These are phyloP conservation scores for Sinocyclocheilus anophthalmus DNA, from an alignment of 2,113 vertebrate genomes.

Conservation along the genomic window DNA sequence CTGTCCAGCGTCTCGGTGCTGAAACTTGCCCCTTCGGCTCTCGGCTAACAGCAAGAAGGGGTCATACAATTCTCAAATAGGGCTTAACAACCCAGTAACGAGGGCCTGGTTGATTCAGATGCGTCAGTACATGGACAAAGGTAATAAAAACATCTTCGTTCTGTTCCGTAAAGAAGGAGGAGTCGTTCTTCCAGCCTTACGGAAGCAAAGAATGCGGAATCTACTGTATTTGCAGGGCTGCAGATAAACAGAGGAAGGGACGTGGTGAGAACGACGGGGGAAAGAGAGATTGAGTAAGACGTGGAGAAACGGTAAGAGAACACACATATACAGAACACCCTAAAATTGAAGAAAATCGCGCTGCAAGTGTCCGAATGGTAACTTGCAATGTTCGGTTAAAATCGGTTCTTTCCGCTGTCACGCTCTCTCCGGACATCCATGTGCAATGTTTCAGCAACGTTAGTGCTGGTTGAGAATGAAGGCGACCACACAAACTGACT, in stretches of 20 bases:
- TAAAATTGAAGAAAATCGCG: background rate
- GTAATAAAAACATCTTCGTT: constrained; percentile 32
- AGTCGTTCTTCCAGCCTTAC: constrained; percentile 50
- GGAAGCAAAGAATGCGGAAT: constrained; percentile 67
- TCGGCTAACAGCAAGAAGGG: background rate
- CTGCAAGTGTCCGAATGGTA: constrained; percentile 1
- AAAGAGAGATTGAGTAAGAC: constrained; percentile 49
- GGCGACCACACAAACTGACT: constrained; percentile 35
- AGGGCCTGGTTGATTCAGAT: background rate
- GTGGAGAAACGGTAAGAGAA: constrained; percentile 52
- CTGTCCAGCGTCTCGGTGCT: constrained; percentile 70
- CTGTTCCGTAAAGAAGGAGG: constrained; percentile 52
- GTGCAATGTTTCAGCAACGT: constrained; percentile 38
- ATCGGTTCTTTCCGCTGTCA: constrained; percentile 26
- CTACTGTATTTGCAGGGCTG: constrained; percentile 49
- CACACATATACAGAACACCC: background rate
- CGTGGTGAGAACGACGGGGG: constrained; percentile 34
- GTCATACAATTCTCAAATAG: background rate
- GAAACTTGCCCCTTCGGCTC: constrained; percentile 49
- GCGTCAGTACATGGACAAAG: constrained; percentile 33
- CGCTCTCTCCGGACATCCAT: constrained; percentile 8
- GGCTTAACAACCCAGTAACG: background rate
- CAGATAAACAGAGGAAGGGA: constrained; percentile 51
- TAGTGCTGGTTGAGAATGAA: constrained; percentile 4
- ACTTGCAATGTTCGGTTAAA: constrained; percentile 24